Conservation (phyloP, 2,113 vertebrate genomes). For the Mesitornis unicolor region DNA sequence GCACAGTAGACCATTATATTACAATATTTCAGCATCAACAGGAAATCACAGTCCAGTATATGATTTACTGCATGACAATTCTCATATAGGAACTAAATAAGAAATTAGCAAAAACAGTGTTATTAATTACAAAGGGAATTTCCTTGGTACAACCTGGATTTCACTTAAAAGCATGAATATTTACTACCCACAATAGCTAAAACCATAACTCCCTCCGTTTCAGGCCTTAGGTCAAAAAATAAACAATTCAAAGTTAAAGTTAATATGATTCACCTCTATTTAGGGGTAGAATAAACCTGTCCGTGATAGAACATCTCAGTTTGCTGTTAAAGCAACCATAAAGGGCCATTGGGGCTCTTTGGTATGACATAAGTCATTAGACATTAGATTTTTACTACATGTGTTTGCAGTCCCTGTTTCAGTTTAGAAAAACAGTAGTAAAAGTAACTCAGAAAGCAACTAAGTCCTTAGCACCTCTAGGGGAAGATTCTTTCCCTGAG, state of each 20-base stretch:
- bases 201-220: accelerated
- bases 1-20: background rate
- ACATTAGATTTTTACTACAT: background rate
- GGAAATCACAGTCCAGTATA: background rate
- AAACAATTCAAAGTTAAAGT: background rate
- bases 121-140: background rate
- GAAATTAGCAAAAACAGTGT: background rate
- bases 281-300: background rate
- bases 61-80: background rate
- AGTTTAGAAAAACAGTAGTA: background rate
- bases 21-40: background rate
- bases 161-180: background rate
- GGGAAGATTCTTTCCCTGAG: no score
- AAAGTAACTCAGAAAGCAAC: no score
- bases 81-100: background rate
- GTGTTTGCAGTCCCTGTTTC: background rate
- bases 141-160: background rate
- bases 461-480: no score
- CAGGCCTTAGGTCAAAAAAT: background rate
- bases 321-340: background rate
- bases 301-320: background rate
- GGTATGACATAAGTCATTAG: background rate
- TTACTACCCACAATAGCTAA: background rate
- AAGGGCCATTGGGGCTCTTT: background rate
- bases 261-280: background rate